Evolutionary conservation across 2,797 vertebrate genomes (phyloP), one percentile per base, ranked within the genome.

Genomic region (Pseudomugil gertrudae): DNA sequence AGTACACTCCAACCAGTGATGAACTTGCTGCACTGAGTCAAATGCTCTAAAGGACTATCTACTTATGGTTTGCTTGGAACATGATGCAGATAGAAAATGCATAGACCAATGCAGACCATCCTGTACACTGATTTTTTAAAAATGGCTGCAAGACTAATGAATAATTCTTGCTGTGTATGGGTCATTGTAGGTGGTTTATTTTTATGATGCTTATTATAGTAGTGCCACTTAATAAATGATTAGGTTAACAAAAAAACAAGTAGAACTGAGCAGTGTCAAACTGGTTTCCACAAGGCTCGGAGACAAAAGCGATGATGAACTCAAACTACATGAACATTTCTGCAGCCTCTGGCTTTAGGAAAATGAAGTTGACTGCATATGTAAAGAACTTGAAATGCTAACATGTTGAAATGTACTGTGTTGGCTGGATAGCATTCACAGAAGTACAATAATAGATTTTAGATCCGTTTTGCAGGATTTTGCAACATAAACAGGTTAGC

Each of bases 171-270:
- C 33, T 43, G 63, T 45, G 40, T 33, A 26, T 2, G 14, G 29
- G 57, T 72, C 32, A 29, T 74, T 47, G 33, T 5, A 35, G 32
- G 51, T n/a, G 1, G 48, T 45, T 63, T 59, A 30, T 66, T 30
- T 59, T 61, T 76, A 40, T 62, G 81, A 81, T 81, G 84, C 79
- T 85, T 78, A 85, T 79, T 79, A 81, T 58, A 76, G 70, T 78
- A 87, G 87, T 90, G 89, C 81, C 45, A 56, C 78, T 82, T 57
- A 69, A 78, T 74, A 36, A 77, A 72, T 48, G 77, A 51, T 50
- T 36, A 57, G 69, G 63, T 62, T 63, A 62, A 79, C 63, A n/a
- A 50, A 23, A 59, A 33, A 32, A 33, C 35, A n/a, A 40, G 36
- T 47, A 50, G 59, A 35, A 45, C 3, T 52, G 17, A 32, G 66